Evolutionary conservation across 2,113 vertebrate species (phyloP).

Genomic region (Parus major): DNA sequence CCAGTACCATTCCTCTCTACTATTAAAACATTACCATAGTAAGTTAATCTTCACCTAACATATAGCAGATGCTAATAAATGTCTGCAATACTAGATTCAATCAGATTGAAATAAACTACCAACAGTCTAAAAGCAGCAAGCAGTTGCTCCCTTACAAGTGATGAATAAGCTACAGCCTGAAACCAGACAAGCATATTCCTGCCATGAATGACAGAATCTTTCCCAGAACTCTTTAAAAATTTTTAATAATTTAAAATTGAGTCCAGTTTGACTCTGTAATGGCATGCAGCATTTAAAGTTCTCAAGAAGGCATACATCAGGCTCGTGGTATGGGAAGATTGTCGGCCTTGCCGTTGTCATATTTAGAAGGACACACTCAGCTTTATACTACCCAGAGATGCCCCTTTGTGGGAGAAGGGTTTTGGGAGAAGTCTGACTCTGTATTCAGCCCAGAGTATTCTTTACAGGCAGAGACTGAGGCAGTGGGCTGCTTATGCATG

Average conservation of each 20-base stretch:
- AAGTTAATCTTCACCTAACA: not conserved
- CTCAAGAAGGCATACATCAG: not conserved
- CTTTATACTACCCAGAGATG: not conserved
- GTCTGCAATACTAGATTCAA: not conserved
- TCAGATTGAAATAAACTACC: not conserved
- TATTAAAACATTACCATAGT: not conserved
- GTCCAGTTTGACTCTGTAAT: not conserved
- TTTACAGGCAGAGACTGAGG: rapidly evolving
- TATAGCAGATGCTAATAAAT: not conserved
- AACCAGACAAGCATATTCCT: not conserved
- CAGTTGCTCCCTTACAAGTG: rapidly evolving
- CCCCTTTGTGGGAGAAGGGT: not conserved
- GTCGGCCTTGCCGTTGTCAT: not conserved
- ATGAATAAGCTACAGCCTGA: not conserved
- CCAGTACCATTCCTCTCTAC: not conserved
- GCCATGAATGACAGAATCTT: not conserved
- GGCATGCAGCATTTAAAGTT: not conserved
- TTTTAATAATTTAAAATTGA: not conserved
- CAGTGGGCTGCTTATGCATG: not conserved
- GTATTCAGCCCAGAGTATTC: not conserved
- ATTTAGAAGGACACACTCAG: not conserved
- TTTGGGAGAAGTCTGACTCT: not conserved
- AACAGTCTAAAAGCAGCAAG: not conserved
- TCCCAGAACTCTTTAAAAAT: not conserved
- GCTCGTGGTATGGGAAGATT: not conserved